Evolutionary conservation across 2,888 invertebrate species (phyloP).

Genomic region (Diarsia mendica): DNA sequence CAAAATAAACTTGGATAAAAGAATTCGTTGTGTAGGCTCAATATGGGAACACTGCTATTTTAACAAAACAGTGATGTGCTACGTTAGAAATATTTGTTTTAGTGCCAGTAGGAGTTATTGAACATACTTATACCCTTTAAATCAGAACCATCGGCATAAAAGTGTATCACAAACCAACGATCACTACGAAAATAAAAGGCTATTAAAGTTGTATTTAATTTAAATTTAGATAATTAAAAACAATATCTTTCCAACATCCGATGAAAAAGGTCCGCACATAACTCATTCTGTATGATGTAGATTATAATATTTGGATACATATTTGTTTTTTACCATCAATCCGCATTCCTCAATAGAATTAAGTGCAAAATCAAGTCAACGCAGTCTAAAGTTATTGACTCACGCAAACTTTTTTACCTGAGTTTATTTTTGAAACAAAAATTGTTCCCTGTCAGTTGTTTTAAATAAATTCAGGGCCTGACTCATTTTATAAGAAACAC

Average conservation of each 20-base stretch:
- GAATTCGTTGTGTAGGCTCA: conserved; percentile 9
- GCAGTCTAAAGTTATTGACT: conserved; percentile 77
- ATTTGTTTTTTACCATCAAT: conserved; percentile 66
- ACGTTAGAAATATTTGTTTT: background rate
- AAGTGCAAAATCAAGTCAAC: conserved; percentile 80
- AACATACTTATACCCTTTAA: background rate
- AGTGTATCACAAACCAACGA: background rate
- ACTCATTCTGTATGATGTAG: conserved; percentile 32
- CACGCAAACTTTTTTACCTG: conserved; percentile 82
- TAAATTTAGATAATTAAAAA: conserved; percentile 17
- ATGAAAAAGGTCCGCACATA: conserved; percentile 34
- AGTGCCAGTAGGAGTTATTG: background rate
- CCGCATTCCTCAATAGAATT: conserved; percentile 77
- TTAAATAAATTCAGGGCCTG: conserved; percentile 69
- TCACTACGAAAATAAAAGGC: background rate
- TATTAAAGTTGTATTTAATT: conserved; percentile 7
- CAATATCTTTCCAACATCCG: conserved; percentile 16
- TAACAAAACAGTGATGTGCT: conserved; percentile 11
- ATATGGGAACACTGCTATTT: too few relatives aligned
- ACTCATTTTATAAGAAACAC: conserved; percentile 66
- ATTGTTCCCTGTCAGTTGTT: conserved; percentile 69
- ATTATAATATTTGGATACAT: conserved; percentile 54
- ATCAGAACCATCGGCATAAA: background rate
- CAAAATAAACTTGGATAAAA: conserved; percentile 7
- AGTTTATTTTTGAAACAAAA: conserved; percentile 84